A percentile compares a stretch with the other conserved stretches of the same genome.
Evolutionary conservation across 2,113 vertebrate species (phyloP).

Genomic region (Python bivittatus): DNA sequence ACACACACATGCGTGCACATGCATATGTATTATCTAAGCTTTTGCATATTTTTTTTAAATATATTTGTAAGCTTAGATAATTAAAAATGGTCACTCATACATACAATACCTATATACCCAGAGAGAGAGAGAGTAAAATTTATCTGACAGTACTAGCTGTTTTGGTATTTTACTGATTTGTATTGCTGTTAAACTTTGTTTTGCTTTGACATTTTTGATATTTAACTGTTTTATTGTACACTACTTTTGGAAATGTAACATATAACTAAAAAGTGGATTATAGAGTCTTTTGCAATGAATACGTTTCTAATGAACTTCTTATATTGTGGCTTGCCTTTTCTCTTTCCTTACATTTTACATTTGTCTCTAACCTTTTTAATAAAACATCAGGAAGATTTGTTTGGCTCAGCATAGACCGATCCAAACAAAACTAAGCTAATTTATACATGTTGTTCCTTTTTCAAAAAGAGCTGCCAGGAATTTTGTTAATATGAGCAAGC

Average conservation of each 20-base stretch:
- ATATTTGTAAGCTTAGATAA: not conserved
- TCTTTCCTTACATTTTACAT: not conserved
- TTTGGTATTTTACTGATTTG: not conserved
- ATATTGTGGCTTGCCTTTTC: not conserved
- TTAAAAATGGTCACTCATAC: too few relatives aligned
- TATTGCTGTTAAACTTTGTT: not conserved
- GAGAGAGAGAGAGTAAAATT: not conserved
- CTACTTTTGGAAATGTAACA: not conserved
- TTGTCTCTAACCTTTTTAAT: not conserved
- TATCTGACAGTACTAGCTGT: not conserved
- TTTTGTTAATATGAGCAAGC: not conserved
- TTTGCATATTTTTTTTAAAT: not conserved
- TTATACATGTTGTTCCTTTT: not conserved
- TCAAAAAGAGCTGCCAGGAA: not conserved
- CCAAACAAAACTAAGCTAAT: not conserved
- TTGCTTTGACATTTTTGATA: not conserved
- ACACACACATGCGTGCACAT: not conserved
- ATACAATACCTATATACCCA: too few relatives aligned
- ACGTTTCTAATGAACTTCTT: not conserved
- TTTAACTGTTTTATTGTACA: not conserved
- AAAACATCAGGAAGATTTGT: not conserved
- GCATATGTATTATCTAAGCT: not conserved
- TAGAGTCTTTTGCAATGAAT: not conserved
- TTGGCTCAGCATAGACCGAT: not conserved
- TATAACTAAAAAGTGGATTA: not conserved